phyloP scores from a whole-genome alignment of 2,888 invertebrate genomes.

The Rhagonycha fulva region DNA sequence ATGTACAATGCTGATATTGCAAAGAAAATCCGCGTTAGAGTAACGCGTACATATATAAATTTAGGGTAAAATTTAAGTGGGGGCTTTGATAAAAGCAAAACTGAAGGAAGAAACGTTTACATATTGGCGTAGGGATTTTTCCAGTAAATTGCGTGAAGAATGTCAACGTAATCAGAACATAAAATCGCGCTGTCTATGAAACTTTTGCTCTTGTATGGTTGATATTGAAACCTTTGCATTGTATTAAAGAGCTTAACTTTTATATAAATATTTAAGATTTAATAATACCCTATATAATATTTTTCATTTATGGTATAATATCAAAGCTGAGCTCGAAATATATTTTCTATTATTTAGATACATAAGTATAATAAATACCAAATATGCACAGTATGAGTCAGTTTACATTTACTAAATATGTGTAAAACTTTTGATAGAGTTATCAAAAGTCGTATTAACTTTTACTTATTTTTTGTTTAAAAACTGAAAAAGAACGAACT shows the following conservation, averaged over 20 bases:
- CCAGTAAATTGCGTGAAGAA: conserved; percentile 41
- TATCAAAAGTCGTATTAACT: too few relatives aligned
- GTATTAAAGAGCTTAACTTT: conserved; percentile 12
- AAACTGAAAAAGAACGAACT: too few relatives aligned
- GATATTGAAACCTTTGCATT: conserved; percentile 27
- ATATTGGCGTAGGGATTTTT: conserved; percentile 42
- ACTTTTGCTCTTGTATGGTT: conserved; percentile 31
- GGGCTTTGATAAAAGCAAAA: conserved; percentile 35
- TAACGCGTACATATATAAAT: conserved; percentile 34
- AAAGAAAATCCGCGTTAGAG: conserved; percentile 35
- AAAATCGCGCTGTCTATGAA: conserved; percentile 38
- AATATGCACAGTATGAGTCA: too few relatives aligned
- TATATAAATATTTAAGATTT: not conserved
- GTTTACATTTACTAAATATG: too few relatives aligned
- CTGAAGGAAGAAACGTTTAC: conserved; percentile 40
- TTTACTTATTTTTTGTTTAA: too few relatives aligned
- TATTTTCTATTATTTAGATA: not conserved
- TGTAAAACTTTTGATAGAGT: too few relatives aligned
- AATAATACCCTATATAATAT: not conserved
- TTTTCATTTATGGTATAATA: conserved; percentile 1
- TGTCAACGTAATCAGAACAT: conserved; percentile 37
- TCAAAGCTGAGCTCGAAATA: not conserved
- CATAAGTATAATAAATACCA: too few relatives aligned
- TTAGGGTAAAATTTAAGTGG: conserved; percentile 35
- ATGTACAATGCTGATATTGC: conserved; percentile 30